Evolutionary conservation across 2,113 vertebrate genomes (phyloP), one percentile per base, ranked within the genome.

Genomic region (Trinectes maculatus): DNA sequence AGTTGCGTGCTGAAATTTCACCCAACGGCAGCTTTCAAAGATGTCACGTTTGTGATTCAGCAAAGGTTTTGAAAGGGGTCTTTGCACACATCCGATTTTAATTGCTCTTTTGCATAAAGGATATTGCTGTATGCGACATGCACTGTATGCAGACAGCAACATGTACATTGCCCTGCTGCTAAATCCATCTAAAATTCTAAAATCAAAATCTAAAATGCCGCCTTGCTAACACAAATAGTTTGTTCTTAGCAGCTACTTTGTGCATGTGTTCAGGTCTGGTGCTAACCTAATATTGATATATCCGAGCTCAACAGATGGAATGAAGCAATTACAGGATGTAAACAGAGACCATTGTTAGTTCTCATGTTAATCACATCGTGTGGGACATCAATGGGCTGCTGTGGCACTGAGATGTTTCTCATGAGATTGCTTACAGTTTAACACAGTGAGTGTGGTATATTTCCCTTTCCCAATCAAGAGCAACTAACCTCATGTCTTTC

Each of bases 211-310:
- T 54, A 15, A 65, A 22, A 11, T 7, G 10, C n/a, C 44, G 11
- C 5, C 18, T 56, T n/a, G 9, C 37, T 8, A 11, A 53, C 22
- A 22, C 13, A 37, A 6, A 10, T 3, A 13, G 0, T 26, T 13
- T n/a, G 8, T 36, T 15, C 3, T 40, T 19, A 10, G n/a, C 44
- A 37, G 53, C 29, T 28, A 24, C 47, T 53, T 49, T 39, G 16
- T 40, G 13, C 13, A 34, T 54, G 24, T 68, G 16, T 28, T 59
- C 43, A 8, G 31, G 44, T 61, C 37, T 48, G 37, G 5, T 8
- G 25, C 3, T 71, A 3, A 37, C 70, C 26, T 34, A 21, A 46
- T 46, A 69, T 71, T 48, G 43, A 67, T 13, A 48, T 4, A 63
- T 47, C 53, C 31, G 13, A 55, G 22, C 8, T 48, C 52, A 18